Evolutionary conservation across 2,113 vertebrate species (phyloP).

Genomic region (Edolisoma coerulescens): DNA sequence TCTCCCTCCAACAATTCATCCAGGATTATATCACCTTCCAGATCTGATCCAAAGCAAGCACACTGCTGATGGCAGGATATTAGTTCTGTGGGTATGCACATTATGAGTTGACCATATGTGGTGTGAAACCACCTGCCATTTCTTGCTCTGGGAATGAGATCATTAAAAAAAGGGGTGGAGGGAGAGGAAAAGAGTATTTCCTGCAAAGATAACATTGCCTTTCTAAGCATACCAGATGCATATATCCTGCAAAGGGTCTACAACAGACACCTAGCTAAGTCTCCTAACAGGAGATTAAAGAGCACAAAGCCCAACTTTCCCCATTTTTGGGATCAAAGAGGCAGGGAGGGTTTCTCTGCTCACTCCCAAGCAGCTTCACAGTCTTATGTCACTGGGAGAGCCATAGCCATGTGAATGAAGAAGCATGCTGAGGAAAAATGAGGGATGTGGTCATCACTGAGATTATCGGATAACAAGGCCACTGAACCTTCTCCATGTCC

Average conservation of each 20-base stretch:
- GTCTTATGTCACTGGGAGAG: neutral
- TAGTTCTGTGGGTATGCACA: neutral
- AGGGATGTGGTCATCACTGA: neutral
- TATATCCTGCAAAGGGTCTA: neutral
- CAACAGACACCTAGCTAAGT: neutral
- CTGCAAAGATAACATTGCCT: neutral
- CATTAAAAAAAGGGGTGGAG: neutral
- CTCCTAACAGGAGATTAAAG: neutral
- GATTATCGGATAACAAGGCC: neutral
- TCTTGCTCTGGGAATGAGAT: neutral
- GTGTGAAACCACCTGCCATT: constrained; percentile 19
- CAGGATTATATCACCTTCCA: neutral
- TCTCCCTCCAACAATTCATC: neutral
- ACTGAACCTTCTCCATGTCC: neutral
- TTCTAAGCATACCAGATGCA: neutral
- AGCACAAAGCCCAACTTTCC: neutral
- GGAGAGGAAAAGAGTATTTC: neutral
- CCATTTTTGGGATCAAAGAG: neutral
- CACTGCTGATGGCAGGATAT: neutral
- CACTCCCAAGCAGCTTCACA: neutral
- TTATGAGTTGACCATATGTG: neutral
- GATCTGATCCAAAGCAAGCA: neutral
- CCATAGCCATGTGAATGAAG: neutral
- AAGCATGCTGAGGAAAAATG: neutral
- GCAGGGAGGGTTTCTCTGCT: neutral